phyloP scores from a whole-genome alignment of 2,888 invertebrate genomes.

The Drosophila hamatofila region DNA sequence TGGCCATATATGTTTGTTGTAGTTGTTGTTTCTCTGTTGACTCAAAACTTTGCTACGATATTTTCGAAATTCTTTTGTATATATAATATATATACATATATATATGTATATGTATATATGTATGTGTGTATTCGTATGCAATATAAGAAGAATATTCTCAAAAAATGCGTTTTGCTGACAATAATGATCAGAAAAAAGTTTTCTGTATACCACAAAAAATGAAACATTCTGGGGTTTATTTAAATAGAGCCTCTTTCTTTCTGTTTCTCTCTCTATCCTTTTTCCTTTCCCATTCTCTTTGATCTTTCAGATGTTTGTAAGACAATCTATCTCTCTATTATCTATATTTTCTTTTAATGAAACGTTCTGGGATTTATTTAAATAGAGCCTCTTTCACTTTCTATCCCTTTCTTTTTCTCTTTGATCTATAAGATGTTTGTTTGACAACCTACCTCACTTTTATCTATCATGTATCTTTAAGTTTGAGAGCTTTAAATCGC shows the following conservation, averaged over 20 bases:
- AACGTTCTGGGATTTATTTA: too few species aligned
- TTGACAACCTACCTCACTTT: too few species aligned
- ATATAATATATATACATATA: constrained; percentile 2
- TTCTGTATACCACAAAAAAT: constrained; percentile 30
- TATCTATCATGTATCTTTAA: too few species aligned
- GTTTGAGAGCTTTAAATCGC: too few species aligned
- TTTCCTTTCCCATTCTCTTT: background rate
- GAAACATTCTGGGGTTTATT: constrained; percentile 27
- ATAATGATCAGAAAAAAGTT: constrained; percentile 53
- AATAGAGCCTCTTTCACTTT: too few species aligned
- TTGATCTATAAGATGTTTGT: too few species aligned
- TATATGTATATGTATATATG: constrained; percentile 1
- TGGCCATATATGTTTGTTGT: constrained; percentile 66
- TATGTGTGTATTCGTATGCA: constrained; percentile 5
- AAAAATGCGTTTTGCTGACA: constrained; percentile 67
- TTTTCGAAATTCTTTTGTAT: constrained; percentile 32
- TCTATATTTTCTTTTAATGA: background rate
- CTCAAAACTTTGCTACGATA: constrained; percentile 12
- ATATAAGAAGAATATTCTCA: constrained; percentile 43
- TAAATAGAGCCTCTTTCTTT: background rate
- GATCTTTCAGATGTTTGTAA: background rate
- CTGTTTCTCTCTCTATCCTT: background rate
- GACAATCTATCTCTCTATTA: background rate
- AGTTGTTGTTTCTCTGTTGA: constrained; percentile 24
- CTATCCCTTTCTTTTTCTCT: too few species aligned